Base-by-base conservation (phyloP, 2,888 invertebrate species). In the Coenonympha arcania region DNA sequence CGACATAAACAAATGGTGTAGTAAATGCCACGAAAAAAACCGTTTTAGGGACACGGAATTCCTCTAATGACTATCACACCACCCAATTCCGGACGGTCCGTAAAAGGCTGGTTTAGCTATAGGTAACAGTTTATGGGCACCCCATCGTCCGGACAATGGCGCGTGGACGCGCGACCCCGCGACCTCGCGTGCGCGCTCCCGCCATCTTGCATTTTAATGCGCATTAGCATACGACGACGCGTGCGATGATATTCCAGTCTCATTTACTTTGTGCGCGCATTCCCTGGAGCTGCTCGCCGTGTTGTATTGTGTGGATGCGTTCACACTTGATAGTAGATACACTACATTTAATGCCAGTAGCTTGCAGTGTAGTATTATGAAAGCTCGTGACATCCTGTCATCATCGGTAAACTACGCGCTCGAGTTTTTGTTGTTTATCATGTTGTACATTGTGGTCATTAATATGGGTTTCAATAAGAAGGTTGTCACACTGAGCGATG, bases 101-200 rank as follows among this genome's bases (percentile, higher is more conserved):
- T 42, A 47, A 34, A 24, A 36, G 46, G 41, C 26, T 11, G 8
- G 19, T 28, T 47, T 50, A 6, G n/a, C 22, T 20, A 46, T 28
- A n/a, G n/a, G n/a, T 22, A 48, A 41, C 19, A 37, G 9, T 9
- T 5, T 33, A 42, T 73, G 70, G 72, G 52, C 58, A 52, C 64
- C 69, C 55, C 71, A 70, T 75, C 71, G 54, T 52, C 52, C 54
- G 62, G 64, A 82, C 83, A 83, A 83, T 81, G 80, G 85, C 84
- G 83, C 84, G 83, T 81, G 83, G 81, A 79, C 76, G 67, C 59
- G 68, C 77, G 83, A 82, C 85, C 83, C 68, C 65, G 63, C 77
- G 85, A 85, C 84, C 85, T 83, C 82, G 82, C 84, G 84, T 82
- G 83, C 79, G 78, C 74, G 83, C 83, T 82, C 82, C 84, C 83